Base-by-base conservation (phyloP, 1,140 invertebrate genomes). In the Phenacoccus solenopsis region DNA sequence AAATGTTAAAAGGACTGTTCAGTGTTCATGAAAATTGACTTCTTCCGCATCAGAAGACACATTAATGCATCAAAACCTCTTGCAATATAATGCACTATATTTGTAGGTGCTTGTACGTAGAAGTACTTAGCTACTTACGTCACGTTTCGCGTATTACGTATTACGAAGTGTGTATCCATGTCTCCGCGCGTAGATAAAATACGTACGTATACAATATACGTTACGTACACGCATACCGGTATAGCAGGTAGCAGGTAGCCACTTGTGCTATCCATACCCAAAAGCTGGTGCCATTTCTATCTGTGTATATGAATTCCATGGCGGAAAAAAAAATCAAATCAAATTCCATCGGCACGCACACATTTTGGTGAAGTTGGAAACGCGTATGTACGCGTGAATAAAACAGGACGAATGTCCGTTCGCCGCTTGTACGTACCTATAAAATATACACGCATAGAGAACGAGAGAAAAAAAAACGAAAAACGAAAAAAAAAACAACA, bases 361-460 rank as follows among this genome's bases (percentile, higher is more conserved):
- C 30, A 5, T 7, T 32, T 13, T 32, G 30, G 30, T 32, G 30
- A 7, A 32, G 30, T 32, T 7, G 5, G 30, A 32, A 13, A 13
- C 13, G 13, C 30, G 25, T 64, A 22, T 10, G 22, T 64, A 64
- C 59, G 38, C 38, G 20, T 49, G 38, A 49, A 49, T 49, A 49
- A 49, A 49, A 64, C 59, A 64, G 32, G 9, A 38, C 22, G 25
- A 64, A 64, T 64, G 59, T 64, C 59, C 59, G 25, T 27, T 64
- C 25, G n/a, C n/a, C n/a, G n/a, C n/a, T n/a, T n/a, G n/a, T n/a
- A n/a, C n/a, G 25, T 64, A 64, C 59, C 59, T 64, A 64, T 64
- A 64, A 64, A 64, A 64, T 64, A 64, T 64, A 64, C 59, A 64
- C 21, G 59, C 59, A 64, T 64, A 64, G 25, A 20, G 25, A 25